Base-by-base conservation (phyloP, 2,113 vertebrate species). In the Sebastes schlegelii region DNA sequence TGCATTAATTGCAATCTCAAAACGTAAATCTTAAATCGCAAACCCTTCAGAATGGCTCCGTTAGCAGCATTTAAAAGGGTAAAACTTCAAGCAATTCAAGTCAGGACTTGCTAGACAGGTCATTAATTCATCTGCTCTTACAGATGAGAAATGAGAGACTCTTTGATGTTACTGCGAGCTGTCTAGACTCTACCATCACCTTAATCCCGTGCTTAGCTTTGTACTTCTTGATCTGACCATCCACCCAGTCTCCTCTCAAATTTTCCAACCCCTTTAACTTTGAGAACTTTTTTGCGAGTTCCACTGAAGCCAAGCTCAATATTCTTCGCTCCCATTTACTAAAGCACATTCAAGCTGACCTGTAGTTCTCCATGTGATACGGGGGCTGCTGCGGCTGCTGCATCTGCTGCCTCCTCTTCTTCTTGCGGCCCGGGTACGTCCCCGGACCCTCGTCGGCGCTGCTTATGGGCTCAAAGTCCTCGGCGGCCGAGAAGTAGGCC, bases 381-480 rank as follows among this genome's bases (percentile, higher is more conserved):
- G 94, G 92, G 0, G 93, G 92, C 77, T 94, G 92, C 90, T 96
- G 97, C 8, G 97, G 97, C 80, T 95, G 92, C 92, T 98, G 97
- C 79, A 90, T 91, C 88, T 95, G 95, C 83, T 95, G 95, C 69
- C 97, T 96, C 89, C 96, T 96, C 80, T 96, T 97, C 89, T 96
- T 98, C 90, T 98, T 99, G 67, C 98, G 96, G 14, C 98, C 97
- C 1, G 98, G 98, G 78, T 99, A 99, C 0, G 98, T 99, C 65
- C 98, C 98, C 0, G 98, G 98, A 3, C 98, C 98, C 95, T 99
- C 98, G 45, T 99, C 98, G 0, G 94, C 93, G 0, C 98, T 99
- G 90, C 98, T 99, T 82, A 99, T 97, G 1, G 97, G 98, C 84
- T 99, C 98, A 65, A 99, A 98, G 87, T 99, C 98, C 78, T 99